Evolutionary conservation across 1,140 invertebrate genomes (phyloP), one percentile per base, ranked within the genome.

Genomic region (Matsumurasca onukii): DNA sequence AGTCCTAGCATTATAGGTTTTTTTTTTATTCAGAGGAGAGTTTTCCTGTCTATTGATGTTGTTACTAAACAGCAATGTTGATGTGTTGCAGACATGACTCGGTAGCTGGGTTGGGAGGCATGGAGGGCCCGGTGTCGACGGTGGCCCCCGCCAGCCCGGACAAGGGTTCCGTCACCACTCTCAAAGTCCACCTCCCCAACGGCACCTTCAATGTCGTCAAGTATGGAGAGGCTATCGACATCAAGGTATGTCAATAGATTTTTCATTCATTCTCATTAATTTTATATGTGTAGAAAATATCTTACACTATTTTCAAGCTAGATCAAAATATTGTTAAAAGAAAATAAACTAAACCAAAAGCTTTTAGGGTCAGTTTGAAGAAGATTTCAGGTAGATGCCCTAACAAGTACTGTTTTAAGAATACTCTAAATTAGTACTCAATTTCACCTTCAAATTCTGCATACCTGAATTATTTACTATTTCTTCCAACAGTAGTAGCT

Each of bases 161-260:
- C 25, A 68, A 61, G 52, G 76, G 77, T 59, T 78, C 77, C 57
- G 80, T 79, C 48, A 79, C 82, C 45, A 82, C 80, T 15, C 76
- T 86, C 2, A 86, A 93, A 79, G 91, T 97, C 20, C 91, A 95
- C 81, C 85, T 96, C 61, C 93, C 93, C 1, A 95, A 95, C 80
- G 92, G 94, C 55, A 92, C 91, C 45, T 95, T 95, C 78, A 95
- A 96, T 77, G 88, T 95, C 70, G 90, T 97, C 52, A 91, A 92
- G 75, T 94, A 92, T 76, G 88, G 89, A n/a, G 93, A 94, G 74
- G 87, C 89, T 24, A 91, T 90, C 62, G 92, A 95, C 75, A 89
- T 97, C 27, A 90, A 89, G 76, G 90, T 86, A 75, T 76, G 72
- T 70, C 22, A 49, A 22, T 25, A 48, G 66, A 22, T 68, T 45